These are phyloP conservation scores for Rattus norvegicus DNA, from an alignment of 2,113 vertebrate species.

Conservation along the genomic window DNA sequence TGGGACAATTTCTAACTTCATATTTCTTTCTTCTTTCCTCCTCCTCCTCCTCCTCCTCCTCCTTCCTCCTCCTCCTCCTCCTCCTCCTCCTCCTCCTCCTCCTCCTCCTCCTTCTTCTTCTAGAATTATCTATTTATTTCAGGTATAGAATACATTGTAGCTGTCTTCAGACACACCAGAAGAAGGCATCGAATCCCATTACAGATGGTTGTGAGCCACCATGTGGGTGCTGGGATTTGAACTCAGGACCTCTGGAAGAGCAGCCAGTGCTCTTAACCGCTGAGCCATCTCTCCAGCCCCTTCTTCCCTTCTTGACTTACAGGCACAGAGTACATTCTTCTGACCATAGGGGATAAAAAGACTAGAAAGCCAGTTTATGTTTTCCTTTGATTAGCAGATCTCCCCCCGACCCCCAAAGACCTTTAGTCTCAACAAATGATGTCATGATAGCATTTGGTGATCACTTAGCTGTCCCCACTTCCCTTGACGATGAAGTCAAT, in stretches of 20 bases:
- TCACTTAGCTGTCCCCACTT: background rate
- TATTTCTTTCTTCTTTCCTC: background rate
- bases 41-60: conserved; percentile 35
- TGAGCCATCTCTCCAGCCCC: too few relatives aligned
- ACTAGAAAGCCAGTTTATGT: background rate
- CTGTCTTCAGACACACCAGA: too few relatives aligned
- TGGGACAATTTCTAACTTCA: background rate
- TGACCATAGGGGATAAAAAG: background rate
- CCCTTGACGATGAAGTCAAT: background rate
- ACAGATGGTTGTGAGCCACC: too few relatives aligned
- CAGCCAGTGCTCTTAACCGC: too few relatives aligned
- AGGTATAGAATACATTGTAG: too few relatives aligned
- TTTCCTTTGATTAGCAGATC: conserved; percentile 11
- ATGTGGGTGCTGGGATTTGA: too few relatives aligned
- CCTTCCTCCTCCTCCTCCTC: background rate
- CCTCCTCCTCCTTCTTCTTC: too few relatives aligned
- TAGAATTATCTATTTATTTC: too few relatives aligned
- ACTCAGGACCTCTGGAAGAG: too few relatives aligned
- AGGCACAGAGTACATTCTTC: conserved; percentile 50
- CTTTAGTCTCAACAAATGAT: conserved; percentile 35
- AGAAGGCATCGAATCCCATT: too few relatives aligned
- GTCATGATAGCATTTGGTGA: background rate
- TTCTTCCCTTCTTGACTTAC: conserved; percentile 41
- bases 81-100: too few relatives aligned
- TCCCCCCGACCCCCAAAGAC: background rate